Percentiles rank a stretch among this genome's conserved stretches.
These are phyloP conservation scores for Brachionus sp. DNA, from an alignment of 1,140 invertebrate species.

Conservation along the genomic window DNA sequence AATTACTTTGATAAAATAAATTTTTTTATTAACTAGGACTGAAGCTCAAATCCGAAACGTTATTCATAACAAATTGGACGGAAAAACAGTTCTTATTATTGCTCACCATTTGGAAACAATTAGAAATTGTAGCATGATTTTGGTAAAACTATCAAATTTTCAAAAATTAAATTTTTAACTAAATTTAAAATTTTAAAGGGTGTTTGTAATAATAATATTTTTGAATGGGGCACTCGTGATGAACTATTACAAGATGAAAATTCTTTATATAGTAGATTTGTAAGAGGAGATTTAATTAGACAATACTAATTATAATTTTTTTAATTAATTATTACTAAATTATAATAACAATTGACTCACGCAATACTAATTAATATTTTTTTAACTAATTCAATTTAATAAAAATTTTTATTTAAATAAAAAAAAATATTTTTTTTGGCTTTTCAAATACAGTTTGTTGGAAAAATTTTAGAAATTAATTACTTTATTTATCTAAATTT, in stretches of 20 bases:
- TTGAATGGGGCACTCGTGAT: neutral
- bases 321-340: no score
- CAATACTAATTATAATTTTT: no score
- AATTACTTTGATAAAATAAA: constrained; percentile 52
- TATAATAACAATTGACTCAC: no score
- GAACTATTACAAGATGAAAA: neutral
- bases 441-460: no score
- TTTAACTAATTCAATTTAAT: no score
- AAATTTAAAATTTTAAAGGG: neutral
- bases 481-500: no score
- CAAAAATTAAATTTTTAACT: neutral
- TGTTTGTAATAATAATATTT: neutral
- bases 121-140: constrained; percentile 50
- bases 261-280: neutral
- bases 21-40: neutral
- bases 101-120: constrained; percentile 61
- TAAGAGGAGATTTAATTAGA: neutral
- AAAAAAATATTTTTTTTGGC: no score
- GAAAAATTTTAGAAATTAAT: no score
- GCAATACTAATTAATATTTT: no score
- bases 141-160: neutral
- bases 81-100: constrained; percentile 60
- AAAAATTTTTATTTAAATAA: no score
- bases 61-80: constrained; percentile 49
- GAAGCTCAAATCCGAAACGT: neutral